A percentile compares a stretch with the other conserved stretches of the same genome.
phyloP scores from a whole-genome alignment of 2,888 invertebrate genomes.

The Netelia fuscicornis region DNA sequence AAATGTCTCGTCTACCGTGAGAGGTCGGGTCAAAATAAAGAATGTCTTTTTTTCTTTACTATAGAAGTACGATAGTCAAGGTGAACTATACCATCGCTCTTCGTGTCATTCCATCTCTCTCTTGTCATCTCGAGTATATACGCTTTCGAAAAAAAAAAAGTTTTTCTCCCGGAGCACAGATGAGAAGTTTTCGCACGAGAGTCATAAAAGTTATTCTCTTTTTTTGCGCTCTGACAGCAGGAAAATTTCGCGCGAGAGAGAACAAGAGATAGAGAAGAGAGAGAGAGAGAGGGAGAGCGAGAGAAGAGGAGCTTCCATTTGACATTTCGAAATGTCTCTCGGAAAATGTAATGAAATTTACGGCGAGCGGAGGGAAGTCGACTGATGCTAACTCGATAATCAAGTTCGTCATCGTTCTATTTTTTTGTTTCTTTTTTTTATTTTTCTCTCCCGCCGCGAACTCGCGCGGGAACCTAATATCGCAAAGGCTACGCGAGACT shows the following conservation, averaged over 20 bases:
- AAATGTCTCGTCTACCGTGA: not conserved
- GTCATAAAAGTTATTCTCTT: conserved; percentile 43
- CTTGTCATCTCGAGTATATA: not conserved
- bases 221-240: conserved; percentile 17
- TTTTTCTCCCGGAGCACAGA: conserved; percentile 33
- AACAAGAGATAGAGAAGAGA: too few relatives aligned
- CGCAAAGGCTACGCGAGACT: not conserved
- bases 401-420: conserved; percentile 1
- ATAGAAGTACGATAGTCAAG: conserved; percentile 24
- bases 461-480: not conserved
- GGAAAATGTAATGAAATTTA: conserved; percentile 36
- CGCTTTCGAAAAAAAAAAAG: conserved; percentile 9
- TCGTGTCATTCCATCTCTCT: conserved; percentile 12
- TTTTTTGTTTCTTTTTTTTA: not conserved
- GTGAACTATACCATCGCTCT: conserved; percentile 20
- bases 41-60: not conserved
- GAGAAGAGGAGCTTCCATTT: conserved; percentile 17
- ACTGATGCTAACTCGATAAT: conserved; percentile 39
- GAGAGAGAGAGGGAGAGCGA: not conserved
- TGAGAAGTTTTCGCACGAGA: conserved; percentile 38
- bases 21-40: conserved; percentile 12
- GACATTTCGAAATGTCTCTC: conserved; percentile 39
- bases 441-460: not conserved
- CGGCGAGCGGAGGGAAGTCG: conserved; percentile 2
- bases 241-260: conserved; percentile 28